Evolutionary conservation across 2,797 vertebrate genomes (phyloP).

Genomic region (Eulemur albifrons): DNA sequence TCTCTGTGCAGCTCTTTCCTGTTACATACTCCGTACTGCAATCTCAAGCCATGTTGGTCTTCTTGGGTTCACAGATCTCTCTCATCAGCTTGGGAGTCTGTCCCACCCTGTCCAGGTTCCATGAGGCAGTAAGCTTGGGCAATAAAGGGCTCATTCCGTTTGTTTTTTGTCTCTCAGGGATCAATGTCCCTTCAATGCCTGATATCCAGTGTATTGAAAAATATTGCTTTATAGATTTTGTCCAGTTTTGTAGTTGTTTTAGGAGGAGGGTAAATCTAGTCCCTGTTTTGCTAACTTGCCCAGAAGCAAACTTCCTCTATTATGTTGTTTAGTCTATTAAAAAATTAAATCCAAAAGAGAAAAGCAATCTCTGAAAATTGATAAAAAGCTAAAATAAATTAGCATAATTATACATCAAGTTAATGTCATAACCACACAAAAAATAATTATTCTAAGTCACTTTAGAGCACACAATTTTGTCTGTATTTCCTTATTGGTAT

Average conservation of each 20-base stretch:
- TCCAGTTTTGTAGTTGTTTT: not conserved
- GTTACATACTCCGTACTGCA: rapidly evolving
- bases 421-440: not conserved
- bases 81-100: not conserved
- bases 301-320: not conserved
- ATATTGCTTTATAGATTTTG: not conserved
- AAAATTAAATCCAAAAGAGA: not conserved
- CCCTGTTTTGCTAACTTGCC: not conserved
- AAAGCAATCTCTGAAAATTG: not conserved
- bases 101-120: too few species aligned
- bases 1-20: not conserved
- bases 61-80: not conserved
- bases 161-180: not conserved
- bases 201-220: not conserved
- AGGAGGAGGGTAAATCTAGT: not conserved
- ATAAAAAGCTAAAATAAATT: constrained; percentile 1
- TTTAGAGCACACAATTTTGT: not conserved
- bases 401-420: not conserved
- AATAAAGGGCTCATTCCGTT: not conserved
- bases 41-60: not conserved
- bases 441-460: not conserved
- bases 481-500: not conserved
- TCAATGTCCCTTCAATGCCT: not conserved
- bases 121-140: not conserved
- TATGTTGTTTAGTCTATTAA: not conserved